Evolutionary conservation across 2,113 vertebrate genomes (phyloP), one percentile per base, ranked within the genome.

Genomic region (Columba livia): DNA sequence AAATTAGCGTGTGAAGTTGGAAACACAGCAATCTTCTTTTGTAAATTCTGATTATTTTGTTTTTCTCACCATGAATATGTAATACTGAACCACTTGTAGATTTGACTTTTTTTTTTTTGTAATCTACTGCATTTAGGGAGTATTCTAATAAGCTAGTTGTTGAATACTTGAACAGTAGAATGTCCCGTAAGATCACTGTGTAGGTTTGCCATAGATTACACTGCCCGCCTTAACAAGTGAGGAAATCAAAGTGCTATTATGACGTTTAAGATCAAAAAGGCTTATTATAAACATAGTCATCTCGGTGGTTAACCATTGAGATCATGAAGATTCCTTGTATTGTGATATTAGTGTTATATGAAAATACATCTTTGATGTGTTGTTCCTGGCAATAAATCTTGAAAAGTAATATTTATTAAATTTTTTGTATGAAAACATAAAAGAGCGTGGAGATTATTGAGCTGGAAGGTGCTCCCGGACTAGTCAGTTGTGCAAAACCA

Each of bases 351-450:
- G 98, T 99, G 99, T 99, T 99, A 98, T 96, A 98, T 96, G 96
- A 99, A 98, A 99, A 98, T 98, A 88, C 98, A 98, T 98, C 97
- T 98, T 98, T 98, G 98, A 98, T 98, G 99, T 99, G 98, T 98
- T 99, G 98, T 98, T 98, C 98, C 98, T 99, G 99, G 98, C 99
- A 99, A 99, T 99, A 99, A 99, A 99, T 99, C 99, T 99, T 99
- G 98, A 98, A 98, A 99, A 99, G 98, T 99, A 98, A 99, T 99
- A 99, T 99, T 99, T 99, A 99, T 99, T 99, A 99, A 99, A 99
- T 99, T 98, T 99, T 99, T 99, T 99, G 99, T 99, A 99, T 98
- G 98, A 99, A 99, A 99, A 99, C 98, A 98, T 70, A 32, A 96
- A 97, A 93, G 70, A 88, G 97, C 96, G 97, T 98, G 98, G 97